Evolutionary conservation across 2,888 invertebrate genomes (phyloP), one percentile per base, ranked within the genome.

Genomic region (Brassicogethes aeneus): DNA sequence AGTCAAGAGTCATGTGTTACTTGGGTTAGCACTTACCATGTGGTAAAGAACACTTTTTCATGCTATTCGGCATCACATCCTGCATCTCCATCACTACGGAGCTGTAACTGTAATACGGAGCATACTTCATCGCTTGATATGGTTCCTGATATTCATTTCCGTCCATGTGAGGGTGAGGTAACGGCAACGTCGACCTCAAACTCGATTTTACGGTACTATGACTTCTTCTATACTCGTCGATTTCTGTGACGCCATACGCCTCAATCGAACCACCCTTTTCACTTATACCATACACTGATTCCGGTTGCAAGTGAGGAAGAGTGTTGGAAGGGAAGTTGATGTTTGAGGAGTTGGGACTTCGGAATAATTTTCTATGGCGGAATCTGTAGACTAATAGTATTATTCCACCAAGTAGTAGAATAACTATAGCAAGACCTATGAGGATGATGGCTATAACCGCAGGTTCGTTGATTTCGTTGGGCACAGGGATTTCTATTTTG

Each of bases 101-200:
- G 64, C 81, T 82, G 69, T 83, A 84, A 61, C 80, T 81, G 64
- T 82, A 83, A 65, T 83, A 84, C 2, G 84, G 85, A 10, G 83
- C 80, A 60, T 80, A 82, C 62, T 80, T 80, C 51, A 83, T 68
- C 14, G 82, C 82, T 66, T 85, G 84, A 65, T 84, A 85, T 31
- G 85, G 85, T 68, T 85, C 85, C 60, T 85, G 85, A 66, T 85
- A 85, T 61, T 83, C 82, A 58, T 82, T 82, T 47, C 53, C 59
- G 34, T 80, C 75, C 61, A 79, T 77, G 52, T 79, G 72, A 56
- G 78, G 77, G 54, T 75, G 74, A 44, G 72, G 70, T 2, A 73
- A 68, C 1, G 74, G 74, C 52, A 75, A 53, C 56, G 76, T 73
- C 1, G 74, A 73, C 47, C 65, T 55, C 40, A 70, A 59, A 47